These are phyloP conservation scores for Acanthurus tractus DNA, from an alignment of 2,797 vertebrate species.

Conservation along the genomic window DNA sequence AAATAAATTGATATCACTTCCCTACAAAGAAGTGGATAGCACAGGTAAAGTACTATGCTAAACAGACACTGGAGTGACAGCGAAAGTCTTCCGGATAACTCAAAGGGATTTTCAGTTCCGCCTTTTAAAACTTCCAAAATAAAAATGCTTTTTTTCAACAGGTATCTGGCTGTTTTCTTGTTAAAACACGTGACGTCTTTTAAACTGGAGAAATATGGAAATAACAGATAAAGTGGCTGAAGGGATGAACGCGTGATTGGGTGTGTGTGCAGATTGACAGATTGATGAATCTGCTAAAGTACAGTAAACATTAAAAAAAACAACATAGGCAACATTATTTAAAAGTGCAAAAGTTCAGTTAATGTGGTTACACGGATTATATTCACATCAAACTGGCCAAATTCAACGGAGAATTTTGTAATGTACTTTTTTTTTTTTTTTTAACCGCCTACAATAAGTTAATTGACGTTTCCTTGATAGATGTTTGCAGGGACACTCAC, in stretches of 20 bases:
- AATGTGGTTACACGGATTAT: too few relatives aligned
- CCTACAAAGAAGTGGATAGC: slow-evolving; percentile 48
- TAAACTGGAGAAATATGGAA: background rate
- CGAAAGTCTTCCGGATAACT: slow-evolving; percentile 47
- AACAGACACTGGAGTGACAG: slow-evolving; percentile 55
- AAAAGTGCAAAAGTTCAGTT: too few relatives aligned
- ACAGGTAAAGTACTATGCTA: slow-evolving; percentile 46
- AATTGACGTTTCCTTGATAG: slow-evolving; percentile 76
- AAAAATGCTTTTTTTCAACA: background rate
- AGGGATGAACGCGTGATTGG: background rate
- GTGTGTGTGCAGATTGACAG: background rate
- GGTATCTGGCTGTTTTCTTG: background rate
- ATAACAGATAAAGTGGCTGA: background rate
- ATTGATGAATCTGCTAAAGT: background rate
- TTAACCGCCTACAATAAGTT: slow-evolving; percentile 57
- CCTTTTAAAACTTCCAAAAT: background rate
- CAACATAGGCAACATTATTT: too few relatives aligned
- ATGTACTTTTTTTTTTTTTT: background rate
- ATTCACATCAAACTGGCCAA: too few relatives aligned
- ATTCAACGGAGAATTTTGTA: too few relatives aligned
- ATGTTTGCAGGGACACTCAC: slow-evolving; percentile 74
- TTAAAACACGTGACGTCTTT: background rate
- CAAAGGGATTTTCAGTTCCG: slow-evolving; percentile 42
- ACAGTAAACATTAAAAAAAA: background rate
- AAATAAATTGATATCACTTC: slow-evolving; percentile 41